A percentile compares a stretch with the other conserved stretches of the same genome.
Conservation (phyloP, 2,113 vertebrate genomes). For the Poecile atricapillus region DNA sequence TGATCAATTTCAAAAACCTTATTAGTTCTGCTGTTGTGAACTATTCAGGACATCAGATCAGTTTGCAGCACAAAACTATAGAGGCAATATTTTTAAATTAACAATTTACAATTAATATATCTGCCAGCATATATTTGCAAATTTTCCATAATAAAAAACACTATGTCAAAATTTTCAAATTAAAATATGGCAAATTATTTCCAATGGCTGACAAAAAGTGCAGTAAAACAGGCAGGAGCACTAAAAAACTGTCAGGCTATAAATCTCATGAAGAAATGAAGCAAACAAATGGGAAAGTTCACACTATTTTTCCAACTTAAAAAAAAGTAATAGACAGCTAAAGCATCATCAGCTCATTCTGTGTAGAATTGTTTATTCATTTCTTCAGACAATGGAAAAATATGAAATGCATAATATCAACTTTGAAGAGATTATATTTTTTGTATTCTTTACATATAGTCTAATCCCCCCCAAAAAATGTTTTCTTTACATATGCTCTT, state of each 20-base stretch:
- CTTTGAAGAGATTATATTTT: background rate
- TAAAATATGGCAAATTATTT: slow-evolving; percentile 15
- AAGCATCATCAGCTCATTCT: background rate
- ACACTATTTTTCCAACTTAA: background rate
- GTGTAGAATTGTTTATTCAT: background rate
- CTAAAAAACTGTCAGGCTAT: background rate
- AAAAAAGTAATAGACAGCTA: background rate
- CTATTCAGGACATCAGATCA: slow-evolving; percentile 1
- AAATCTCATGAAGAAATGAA: background rate
- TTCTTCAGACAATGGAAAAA: background rate
- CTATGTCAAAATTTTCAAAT: slow-evolving; percentile 3
- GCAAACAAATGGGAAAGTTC: background rate
- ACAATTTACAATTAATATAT: slow-evolving; percentile 60
- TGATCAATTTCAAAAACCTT: slow-evolving; percentile 71
- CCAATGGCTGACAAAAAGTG: background rate
- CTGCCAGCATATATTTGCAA: slow-evolving; percentile 22
- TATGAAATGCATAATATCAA: background rate
- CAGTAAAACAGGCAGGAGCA: background rate
- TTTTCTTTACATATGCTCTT: background rate
- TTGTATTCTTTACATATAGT: background rate
- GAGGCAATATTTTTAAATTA: slow-evolving; percentile 17
- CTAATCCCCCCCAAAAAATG: background rate
- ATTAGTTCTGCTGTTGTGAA: slow-evolving; percentile 66
- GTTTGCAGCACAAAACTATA: background rate
- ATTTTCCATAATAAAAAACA: slow-evolving; percentile 14